Base-by-base conservation (phyloP, 2,113 vertebrate genomes). In the Oncorhynchus clarkii region DNA sequence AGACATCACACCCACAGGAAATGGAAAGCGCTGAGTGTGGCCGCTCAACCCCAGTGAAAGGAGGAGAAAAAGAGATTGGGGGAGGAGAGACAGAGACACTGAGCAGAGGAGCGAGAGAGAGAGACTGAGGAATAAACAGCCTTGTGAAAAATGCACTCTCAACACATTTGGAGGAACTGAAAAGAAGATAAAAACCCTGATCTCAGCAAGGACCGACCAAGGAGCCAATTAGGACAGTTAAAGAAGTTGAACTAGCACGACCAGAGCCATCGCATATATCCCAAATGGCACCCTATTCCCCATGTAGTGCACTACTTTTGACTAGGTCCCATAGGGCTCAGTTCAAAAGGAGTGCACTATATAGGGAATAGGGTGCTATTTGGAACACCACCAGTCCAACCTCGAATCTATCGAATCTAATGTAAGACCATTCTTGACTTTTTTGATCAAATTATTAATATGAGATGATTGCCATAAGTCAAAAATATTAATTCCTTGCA, bases 1-100 rank as follows among this genome's bases (percentile, higher is more conserved):
- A 92, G 90, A 93, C 91, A 93, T 92, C 88, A 89, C 92, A 92
- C 91, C 90, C 91, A 91, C 89, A 93, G 90, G 88, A 92, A 86
- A 92, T 75, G 92, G 90, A 94, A 95, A 95, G 89, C 68, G 93
- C 95, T 93, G 93, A 95, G 93, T 81, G 72, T 85, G 57, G 89
- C 87, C 88, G 87, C 86, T 86, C 88, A 80, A 88, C 88, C 86
- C 86, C 88, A 80, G 79, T 86, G 84, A 87, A 87, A 87, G 85
- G 34, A 70, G 84, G 24, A 24, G 34, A 70, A 3, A 70, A 34
- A 4, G 49, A 39, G 27, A 34, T 22, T n/a, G 51, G 20, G 64
- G 64, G 65, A 57, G 71, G 64, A 77, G 51, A 67, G 70, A 75
- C 29, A 80, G 72, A 86, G 72, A 79, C 12, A 49, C 39, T 77